Base-by-base conservation (phyloP, 2,113 vertebrate species). In the Brevimyrus niger region DNA sequence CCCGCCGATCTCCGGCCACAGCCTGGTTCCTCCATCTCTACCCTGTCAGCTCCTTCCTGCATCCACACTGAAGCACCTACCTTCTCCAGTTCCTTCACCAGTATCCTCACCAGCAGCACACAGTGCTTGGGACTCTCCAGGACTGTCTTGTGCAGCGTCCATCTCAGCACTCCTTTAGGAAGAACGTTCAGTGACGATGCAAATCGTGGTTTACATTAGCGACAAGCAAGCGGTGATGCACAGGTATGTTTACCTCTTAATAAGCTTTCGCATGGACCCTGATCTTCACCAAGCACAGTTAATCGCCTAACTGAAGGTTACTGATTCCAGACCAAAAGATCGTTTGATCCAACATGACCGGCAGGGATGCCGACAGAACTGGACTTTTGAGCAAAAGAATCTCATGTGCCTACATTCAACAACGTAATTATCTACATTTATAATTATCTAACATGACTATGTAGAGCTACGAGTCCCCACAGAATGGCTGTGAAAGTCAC, bases 81-180 rank as follows among this genome's bases (percentile, higher is more conserved):
- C 96, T 95, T 96, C 89, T 97, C 96, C 91, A 98, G 93, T 90
- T 98, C 97, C 92, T 95, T 95, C 90, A 98, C 93, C 69, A 98
- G 93, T 88, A 97, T 94, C 19, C 73, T 94, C 88, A 97, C 91
- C 92, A 97, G 88, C 19, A 93, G 55, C 0, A 94, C 90, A 86
- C 95, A 95, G 89, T 92, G 94, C 0, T 92, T 90, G 0, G 96
- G 97, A 65, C 96, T 94, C 27, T 94, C 93, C 38, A 97, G 96
- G 0, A 96, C 92, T 89, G 96, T 97, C 94, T 97, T 97, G 55
- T 98, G 97, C 86, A 98, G 90, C 3, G 95, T 97, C 97, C 97
- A 97, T 50, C 97, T 93, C 91, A 97, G 93, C 96, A 97, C 96
- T 38, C 97, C 97, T 98, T 65, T 73, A 87, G 48, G 53, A 89